Percentiles rank a stretch among this genome's conserved stretches.
Evolutionary conservation across 2,113 vertebrate species (phyloP).

Genomic region (Trinectes maculatus): DNA sequence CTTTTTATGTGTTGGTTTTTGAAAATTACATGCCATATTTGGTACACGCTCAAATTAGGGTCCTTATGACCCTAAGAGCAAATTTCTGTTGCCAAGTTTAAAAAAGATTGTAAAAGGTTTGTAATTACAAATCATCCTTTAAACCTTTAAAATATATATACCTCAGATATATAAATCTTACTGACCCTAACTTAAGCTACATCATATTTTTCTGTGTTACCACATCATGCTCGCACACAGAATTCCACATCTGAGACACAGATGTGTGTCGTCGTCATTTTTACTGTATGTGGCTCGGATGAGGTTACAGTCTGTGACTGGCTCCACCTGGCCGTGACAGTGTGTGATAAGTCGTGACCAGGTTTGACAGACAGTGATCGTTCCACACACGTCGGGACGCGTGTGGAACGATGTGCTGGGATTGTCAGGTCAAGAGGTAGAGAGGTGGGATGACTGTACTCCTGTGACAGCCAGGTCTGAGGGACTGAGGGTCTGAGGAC

Average conservation of each 20-base stretch:
- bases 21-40: too few species aligned
- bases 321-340: constrained; percentile 52
- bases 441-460: constrained; percentile 39
- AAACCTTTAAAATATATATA: too few species aligned
- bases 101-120: too few species aligned
- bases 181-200: too few species aligned
- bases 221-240: not conserved
- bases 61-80: too few species aligned
- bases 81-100: too few species aligned
- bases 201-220: constrained; percentile 3
- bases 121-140: too few species aligned
- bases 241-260: constrained; percentile 15
- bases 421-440: constrained; percentile 62
- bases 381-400: constrained; percentile 31
- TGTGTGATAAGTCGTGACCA: constrained; percentile 56
- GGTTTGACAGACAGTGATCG: constrained; percentile 52
- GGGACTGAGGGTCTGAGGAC: constrained; percentile 53
- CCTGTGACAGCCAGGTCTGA: constrained; percentile 56
- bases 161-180: too few species aligned
- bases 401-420: constrained; percentile 31
- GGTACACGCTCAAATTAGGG: too few species aligned
- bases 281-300: constrained; percentile 6
- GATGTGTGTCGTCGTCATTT: constrained; percentile 6
- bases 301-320: constrained; percentile 43
- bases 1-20: too few species aligned